Conservation (phyloP, 2,888 invertebrate genomes). For the Athripsodes cinereus region DNA sequence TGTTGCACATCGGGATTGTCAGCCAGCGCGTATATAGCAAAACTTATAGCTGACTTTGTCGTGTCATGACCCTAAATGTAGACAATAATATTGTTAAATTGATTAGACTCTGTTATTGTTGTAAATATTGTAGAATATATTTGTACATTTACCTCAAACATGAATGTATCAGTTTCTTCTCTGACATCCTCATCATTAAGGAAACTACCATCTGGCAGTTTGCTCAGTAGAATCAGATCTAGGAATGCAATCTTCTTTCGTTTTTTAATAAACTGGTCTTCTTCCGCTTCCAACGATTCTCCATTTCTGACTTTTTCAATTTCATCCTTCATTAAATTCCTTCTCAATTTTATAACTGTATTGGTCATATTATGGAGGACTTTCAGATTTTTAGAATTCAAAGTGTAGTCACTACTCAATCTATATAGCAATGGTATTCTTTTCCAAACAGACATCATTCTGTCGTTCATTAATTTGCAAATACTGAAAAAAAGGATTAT, state of each 20-base stretch:
- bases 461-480: slow-evolving; percentile 13
- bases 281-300: background rate
- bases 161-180: slow-evolving; percentile 38
- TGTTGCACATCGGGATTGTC: slow-evolving; percentile 39
- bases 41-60: slow-evolving; percentile 42
- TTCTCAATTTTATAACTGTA: slow-evolving; percentile 30
- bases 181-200: slow-evolving; percentile 33
- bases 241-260: slow-evolving; percentile 34
- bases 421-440: slow-evolving; percentile 26
- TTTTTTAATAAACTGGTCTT: slow-evolving; percentile 2
- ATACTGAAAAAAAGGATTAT: slow-evolving; percentile 11
- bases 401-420: slow-evolving; percentile 39
- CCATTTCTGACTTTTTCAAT: slow-evolving; percentile 10
- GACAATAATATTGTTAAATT: too few relatives aligned
- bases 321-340: slow-evolving; percentile 23
- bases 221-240: slow-evolving; percentile 34
- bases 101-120: too few relatives aligned
- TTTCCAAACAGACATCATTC: slow-evolving; percentile 10
- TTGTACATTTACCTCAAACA: slow-evolving; percentile 37
- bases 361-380: slow-evolving; percentile 32
- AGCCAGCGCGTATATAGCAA: slow-evolving; percentile 40
- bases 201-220: slow-evolving; percentile 30
- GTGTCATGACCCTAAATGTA: slow-evolving; percentile 42
- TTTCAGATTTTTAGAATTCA: slow-evolving; percentile 34
- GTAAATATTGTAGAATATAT: too few relatives aligned